Percentiles rank a stretch among this genome's conserved stretches.
These are phyloP conservation scores for Drosophila lacicola DNA, from an alignment of 2,888 invertebrate species.

Conservation along the genomic window DNA sequence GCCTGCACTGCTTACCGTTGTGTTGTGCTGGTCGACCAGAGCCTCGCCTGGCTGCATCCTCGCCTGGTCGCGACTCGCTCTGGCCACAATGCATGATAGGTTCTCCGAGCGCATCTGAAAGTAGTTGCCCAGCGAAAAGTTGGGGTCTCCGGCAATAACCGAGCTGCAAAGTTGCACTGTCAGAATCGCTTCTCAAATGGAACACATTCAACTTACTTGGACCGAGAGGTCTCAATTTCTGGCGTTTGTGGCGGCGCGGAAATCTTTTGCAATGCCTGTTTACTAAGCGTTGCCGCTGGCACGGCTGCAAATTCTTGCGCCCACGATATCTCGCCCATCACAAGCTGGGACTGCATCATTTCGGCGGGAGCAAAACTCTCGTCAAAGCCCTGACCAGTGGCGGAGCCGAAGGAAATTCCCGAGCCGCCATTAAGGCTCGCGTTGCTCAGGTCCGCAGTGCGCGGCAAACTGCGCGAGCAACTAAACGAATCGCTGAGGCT, in stretches of 20 bases:
- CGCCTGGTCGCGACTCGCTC: conserved; percentile 67
- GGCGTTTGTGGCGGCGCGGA: conserved; percentile 30
- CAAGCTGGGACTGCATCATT: conserved; percentile 81
- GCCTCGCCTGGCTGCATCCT: conserved; percentile 60
- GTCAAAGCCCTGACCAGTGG: conserved; percentile 35
- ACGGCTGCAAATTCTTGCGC: conserved; percentile 83
- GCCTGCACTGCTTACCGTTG: conserved; percentile 15
- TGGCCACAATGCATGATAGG: conserved; percentile 73
- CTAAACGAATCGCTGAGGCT: conserved; percentile 62
- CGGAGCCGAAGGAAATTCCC: conserved; percentile 65
- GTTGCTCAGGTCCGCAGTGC: conserved; percentile 82
- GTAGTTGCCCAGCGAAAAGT: conserved; percentile 83
- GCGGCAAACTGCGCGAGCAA: conserved; percentile 75
- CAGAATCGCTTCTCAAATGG: background rate
- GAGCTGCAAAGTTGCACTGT: conserved; percentile 58
- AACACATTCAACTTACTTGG: conserved; percentile 61
- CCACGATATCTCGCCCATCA: conserved; percentile 83
- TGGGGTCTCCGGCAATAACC: conserved; percentile 71
- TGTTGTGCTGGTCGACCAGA: conserved; percentile 52
- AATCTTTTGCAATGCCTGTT: conserved; percentile 70
- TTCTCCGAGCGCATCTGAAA: conserved; percentile 83
- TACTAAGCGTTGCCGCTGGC: conserved; percentile 77
- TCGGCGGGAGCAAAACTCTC: conserved; percentile 82
- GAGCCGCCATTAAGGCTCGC: conserved; percentile 66
- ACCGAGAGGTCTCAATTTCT: conserved; percentile 62